Evolutionary conservation across 1,140 invertebrate genomes (phyloP), one percentile per base, ranked within the genome.

Genomic region (Drosophila nasuta): DNA sequence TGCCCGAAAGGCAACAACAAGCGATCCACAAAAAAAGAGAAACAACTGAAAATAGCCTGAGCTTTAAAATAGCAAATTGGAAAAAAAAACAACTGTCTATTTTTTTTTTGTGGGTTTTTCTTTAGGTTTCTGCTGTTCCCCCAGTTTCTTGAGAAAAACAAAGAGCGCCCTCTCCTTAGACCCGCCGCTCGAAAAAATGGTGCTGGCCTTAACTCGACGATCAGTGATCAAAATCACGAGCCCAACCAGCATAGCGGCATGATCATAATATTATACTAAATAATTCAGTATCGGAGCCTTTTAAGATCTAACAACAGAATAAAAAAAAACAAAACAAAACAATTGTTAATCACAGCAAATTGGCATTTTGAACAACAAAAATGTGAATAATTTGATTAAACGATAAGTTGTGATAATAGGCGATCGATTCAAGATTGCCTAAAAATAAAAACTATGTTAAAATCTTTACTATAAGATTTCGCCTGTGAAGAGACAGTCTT

Each of bases 1-100:
- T 57, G 57, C 38, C 58, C 58, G 38, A 65, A 73, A 68, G 52
- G 46, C 57, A 58, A 62, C 64, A 81, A 64, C 8, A 69, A 38
- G 5, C 62, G 51, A 51, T 17, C 70, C 70, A 11, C 60, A 45
- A 13, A 38, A 41, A 63, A 57, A 25, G 45, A 25, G 7, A 59
- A 58, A 43, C 38, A 68, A 60, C 20, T 58, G 28, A 58, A 43
- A 15, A 56, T 10, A 38, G 52, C 2, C 52, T 17, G 33, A 56
- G 6, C 35, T 46, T 43, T 7, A 6, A 54, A 54, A 17, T 48
- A 51, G 52, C 13, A 38, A 38, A 25, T 25, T 25, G 20, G 20
- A 25, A 25, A 4, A 56, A 6, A 33, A 15, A 56, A 56, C 7
- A 52, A 38, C 48, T 51, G 1, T 13, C 13, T 8, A 38, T 7